Conservation (phyloP, 2,888 invertebrate genomes). For the Drosophila kambysellisi region DNA sequence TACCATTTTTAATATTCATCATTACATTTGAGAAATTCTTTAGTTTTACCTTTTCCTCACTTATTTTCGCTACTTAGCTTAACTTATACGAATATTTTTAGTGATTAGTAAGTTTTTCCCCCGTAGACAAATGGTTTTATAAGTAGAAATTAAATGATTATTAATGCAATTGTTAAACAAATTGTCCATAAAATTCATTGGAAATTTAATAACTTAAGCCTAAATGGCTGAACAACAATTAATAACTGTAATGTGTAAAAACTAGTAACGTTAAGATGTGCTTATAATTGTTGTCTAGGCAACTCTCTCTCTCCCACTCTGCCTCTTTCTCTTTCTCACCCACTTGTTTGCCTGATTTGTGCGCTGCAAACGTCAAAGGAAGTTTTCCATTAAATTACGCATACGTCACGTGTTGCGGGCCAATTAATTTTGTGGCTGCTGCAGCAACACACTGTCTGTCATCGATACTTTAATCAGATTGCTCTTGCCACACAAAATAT, state of each 20-base stretch:
- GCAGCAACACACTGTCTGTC: constrained; percentile 34
- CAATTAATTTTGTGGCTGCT: constrained; percentile 41
- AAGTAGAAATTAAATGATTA: neutral
- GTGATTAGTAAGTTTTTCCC: neutral
- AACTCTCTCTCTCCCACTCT: neutral
- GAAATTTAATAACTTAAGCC: constrained; percentile 22
- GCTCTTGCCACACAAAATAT: constrained; percentile 7
- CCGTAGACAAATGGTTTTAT: neutral
- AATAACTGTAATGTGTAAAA: constrained; percentile 1
- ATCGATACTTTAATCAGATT: constrained; percentile 60
- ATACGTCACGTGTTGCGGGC: constrained; percentile 76
- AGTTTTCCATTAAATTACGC: constrained; percentile 55
- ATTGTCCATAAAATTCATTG: constrained; percentile 9
- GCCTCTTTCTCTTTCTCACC: neutral
- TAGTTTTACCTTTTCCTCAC: neutral
- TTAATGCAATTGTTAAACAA: neutral
- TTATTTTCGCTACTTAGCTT: neutral
- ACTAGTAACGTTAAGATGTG: neutral
- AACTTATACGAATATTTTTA: neutral
- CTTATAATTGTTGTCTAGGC: constrained; percentile 18
- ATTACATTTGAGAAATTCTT: neutral
- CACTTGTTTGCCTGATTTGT: neutral
- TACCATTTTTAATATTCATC: too few species aligned
- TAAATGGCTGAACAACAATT: constrained; percentile 12
- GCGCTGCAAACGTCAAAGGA: neutral